These are phyloP conservation scores for Calycopis cecrops DNA, from an alignment of 1,140 invertebrate genomes.

Conservation along the genomic window DNA sequence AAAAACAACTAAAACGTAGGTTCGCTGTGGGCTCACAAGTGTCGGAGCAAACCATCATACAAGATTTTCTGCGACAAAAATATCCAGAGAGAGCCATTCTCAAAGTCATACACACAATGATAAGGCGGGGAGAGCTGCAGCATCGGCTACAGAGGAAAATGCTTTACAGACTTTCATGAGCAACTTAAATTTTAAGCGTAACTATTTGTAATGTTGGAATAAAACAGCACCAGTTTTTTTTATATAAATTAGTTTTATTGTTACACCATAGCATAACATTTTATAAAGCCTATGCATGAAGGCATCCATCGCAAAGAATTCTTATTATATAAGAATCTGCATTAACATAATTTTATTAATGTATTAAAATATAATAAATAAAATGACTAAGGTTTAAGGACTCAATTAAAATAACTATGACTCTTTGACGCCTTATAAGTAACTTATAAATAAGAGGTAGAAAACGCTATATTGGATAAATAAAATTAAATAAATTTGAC, in stretches of 20 bases:
- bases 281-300: too few species aligned
- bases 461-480: conserved; percentile 2
- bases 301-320: too few species aligned
- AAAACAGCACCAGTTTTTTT: too few species aligned
- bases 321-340: too few species aligned
- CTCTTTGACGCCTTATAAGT: background rate
- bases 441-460: too few species aligned
- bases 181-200: background rate
- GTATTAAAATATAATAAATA: too few species aligned
- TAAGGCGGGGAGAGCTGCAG: conserved; percentile 95
- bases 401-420: conserved; percentile 8
- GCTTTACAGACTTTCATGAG: conserved; percentile 90
- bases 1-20: conserved; percentile 95
- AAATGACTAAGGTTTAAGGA: too few species aligned
- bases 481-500: too few species aligned
- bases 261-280: too few species aligned
- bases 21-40: conserved; percentile 98
- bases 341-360: too few species aligned
- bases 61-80: conserved; percentile 95
- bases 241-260: too few species aligned
- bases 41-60: conserved; percentile 94
- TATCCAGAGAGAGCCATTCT: conserved; percentile 91
- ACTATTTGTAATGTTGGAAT: too few species aligned
- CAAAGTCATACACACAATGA: conserved; percentile 96
- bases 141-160: conserved; percentile 97